A percentile compares a stretch with the other conserved stretches of the same genome.
phyloP scores from a whole-genome alignment of 2,797 vertebrate genomes.

The Antennarius maculatus region DNA sequence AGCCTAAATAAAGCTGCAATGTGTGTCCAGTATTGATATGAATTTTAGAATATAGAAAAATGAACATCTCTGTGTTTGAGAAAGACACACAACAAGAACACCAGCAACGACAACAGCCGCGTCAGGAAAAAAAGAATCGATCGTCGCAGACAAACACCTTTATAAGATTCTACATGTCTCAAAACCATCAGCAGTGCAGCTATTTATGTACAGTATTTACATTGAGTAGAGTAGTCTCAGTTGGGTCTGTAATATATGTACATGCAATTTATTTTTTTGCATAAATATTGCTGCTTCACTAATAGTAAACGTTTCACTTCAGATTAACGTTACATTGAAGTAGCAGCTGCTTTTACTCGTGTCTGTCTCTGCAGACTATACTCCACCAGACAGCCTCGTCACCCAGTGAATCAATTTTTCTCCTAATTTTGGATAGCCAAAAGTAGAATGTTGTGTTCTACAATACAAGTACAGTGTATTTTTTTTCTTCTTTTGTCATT shows the following conservation, averaged over 20 bases:
- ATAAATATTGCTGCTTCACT: constrained; percentile 16
- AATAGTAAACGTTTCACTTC: constrained; percentile 11
- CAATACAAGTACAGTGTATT: constrained; percentile 10
- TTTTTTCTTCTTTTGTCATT: neutral
- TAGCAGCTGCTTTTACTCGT: constrained; percentile 35
- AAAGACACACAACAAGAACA: constrained; percentile 11
- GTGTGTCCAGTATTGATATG: too few species aligned
- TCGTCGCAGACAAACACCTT: neutral
- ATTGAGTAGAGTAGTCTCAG: constrained; percentile 1
- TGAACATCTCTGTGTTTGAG: neutral
- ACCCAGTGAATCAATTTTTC: constrained; percentile 6
- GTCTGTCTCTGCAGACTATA: constrained; percentile 26
- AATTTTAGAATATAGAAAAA: too few species aligned
- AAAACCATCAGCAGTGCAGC: constrained; percentile 12
- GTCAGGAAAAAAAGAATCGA: neutral
- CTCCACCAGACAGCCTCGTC: constrained; percentile 15
- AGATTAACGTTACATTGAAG: constrained; percentile 33
- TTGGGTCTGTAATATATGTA: neutral
- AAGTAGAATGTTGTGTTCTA: constrained; percentile 44
- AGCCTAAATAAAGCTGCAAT: too few species aligned
- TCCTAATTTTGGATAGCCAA: constrained; percentile 20
- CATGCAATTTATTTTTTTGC: constrained; percentile 1
- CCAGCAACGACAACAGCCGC: neutral
- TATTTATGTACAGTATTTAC: constrained; percentile 8
- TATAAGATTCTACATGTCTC: constrained; percentile 1